phyloP scores from a whole-genome alignment of 2,888 invertebrate species.

The Acutogordius australiensis region DNA sequence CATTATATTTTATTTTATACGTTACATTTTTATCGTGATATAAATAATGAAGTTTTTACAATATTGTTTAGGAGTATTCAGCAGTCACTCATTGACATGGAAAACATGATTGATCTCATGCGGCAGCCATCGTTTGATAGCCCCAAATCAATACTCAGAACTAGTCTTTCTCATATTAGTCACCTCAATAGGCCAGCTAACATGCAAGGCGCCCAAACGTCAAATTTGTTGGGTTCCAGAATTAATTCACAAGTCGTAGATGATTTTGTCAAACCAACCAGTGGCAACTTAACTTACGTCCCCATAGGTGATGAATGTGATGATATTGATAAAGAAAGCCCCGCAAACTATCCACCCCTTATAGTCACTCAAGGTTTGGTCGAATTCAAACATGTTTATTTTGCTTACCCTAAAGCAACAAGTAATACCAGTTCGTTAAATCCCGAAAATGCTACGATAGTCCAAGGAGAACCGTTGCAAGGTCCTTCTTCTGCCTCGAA shows the following conservation, averaged over 20 bases:
- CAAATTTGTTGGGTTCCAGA: background rate
- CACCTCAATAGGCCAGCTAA: background rate
- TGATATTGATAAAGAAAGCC: background rate
- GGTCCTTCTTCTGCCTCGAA: background rate
- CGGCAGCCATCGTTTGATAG: slow-evolving; percentile 29
- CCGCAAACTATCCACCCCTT: background rate
- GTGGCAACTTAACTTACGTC: no score
- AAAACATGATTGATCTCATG: slow-evolving; percentile 88
- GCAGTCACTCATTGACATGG: slow-evolving; percentile 92
- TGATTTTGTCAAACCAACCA: no score
- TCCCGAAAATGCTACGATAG: background rate
- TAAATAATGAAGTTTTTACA: no score
- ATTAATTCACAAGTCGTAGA: no score
- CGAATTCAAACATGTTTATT: background rate
- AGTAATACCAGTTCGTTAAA: no score
- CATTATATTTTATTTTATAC: no score
- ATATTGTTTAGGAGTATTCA: slow-evolving; percentile 61
- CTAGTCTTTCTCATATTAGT: no score
- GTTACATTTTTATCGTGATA: no score
- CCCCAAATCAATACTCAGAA: no score
- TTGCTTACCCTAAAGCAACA: no score
- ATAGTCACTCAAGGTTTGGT: background rate
- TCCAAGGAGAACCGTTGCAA: background rate
- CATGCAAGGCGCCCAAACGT: background rate
- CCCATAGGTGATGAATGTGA: background rate